These are phyloP conservation scores for Cynoglossus semilaevis DNA, from an alignment of 2,113 vertebrate genomes.

Conservation along the genomic window DNA sequence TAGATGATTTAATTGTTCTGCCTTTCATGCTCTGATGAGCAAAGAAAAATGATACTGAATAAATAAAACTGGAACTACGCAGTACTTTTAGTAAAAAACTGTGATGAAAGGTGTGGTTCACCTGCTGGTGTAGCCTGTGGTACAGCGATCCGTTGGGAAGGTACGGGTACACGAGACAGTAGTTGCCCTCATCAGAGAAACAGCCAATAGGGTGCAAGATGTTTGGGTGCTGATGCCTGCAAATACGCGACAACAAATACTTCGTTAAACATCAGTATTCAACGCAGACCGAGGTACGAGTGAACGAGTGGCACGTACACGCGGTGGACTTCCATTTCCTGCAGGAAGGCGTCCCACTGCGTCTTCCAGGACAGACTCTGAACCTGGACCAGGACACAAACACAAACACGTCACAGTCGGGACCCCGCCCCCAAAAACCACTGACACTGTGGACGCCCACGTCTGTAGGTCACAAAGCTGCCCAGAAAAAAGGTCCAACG, in stretches of 20 bases:
- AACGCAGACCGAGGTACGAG: neutral
- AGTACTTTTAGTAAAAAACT: no score
- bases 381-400: slow-evolving; percentile 34
- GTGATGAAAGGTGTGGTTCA: neutral
- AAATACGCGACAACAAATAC: neutral
- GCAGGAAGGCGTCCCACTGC: slow-evolving; percentile 75
- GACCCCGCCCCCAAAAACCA: neutral
- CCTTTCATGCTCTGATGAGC: no score
- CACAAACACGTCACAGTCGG: neutral
- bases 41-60: no score
- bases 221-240: slow-evolving; percentile 71
- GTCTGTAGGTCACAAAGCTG: no score
- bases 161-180: slow-evolving; percentile 76
- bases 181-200: slow-evolving; percentile 64
- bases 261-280: neutral
- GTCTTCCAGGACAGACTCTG: slow-evolving; percentile 58
- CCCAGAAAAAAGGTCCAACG: no score
- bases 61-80: no score
- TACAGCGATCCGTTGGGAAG: slow-evolving; percentile 75
- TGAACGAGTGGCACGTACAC: slow-evolving; percentile 63
- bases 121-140: slow-evolving; percentile 69
- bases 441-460: no score
- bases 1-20: no score
- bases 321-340: slow-evolving; percentile 75
- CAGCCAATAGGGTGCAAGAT: slow-evolving; percentile 70